phyloP scores from a whole-genome alignment of 2,888 invertebrate genomes.

The Plagiodera versicolora region DNA sequence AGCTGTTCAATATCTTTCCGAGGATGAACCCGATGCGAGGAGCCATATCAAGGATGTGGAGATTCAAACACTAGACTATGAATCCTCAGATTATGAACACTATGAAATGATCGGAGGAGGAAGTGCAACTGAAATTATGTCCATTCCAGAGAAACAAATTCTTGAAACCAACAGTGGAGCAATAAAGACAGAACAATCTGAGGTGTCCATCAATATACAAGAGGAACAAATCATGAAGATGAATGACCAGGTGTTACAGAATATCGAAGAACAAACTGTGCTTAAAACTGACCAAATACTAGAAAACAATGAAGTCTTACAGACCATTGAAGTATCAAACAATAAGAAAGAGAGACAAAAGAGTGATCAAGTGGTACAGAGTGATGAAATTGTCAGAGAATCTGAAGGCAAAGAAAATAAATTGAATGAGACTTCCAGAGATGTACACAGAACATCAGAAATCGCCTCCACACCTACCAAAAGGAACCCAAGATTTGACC shows the following conservation, averaged over 20 bases:
- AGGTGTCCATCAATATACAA: no score
- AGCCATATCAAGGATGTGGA: background rate
- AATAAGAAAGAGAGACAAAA: no score
- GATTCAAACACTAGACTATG: background rate
- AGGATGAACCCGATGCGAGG: background rate
- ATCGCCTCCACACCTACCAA: background rate
- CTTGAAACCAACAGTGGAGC: background rate
- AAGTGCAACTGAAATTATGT: no score
- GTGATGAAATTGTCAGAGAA: no score
- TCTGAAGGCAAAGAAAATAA: background rate
- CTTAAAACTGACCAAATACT: background rate
- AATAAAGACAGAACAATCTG: background rate
- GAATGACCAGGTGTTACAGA: background rate
- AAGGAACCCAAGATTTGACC: slow-evolving; percentile 12
- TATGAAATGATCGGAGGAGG: background rate
- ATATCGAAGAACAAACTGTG: background rate
- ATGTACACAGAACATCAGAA: background rate
- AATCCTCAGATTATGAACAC: background rate
- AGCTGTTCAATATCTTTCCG: slow-evolving; percentile 21
- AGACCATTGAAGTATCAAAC: background rate
- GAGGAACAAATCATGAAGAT: background rate
- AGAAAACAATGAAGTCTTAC: background rate
- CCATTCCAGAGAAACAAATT: background rate
- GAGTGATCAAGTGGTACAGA: no score
- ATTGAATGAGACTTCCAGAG: background rate